Evolutionary conservation across 2,797 vertebrate species (phyloP), one percentile per base, ranked within the genome.

Genomic region (Phalanger gymnotis): DNA sequence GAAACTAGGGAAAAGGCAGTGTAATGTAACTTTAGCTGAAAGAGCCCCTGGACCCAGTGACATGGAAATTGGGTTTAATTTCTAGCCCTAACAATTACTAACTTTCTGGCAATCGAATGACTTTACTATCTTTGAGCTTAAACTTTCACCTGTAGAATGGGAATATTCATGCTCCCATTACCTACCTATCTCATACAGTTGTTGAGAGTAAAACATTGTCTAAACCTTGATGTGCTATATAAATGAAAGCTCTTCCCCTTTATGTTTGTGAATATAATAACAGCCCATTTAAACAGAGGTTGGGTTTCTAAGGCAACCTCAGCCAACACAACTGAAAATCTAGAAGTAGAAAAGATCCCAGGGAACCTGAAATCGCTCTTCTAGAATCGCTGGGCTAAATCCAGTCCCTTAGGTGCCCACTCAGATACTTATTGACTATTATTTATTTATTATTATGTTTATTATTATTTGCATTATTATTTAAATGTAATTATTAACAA

Each of bases 41-140:
- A 81, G 40, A 27, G 22, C 22, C 73, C 40, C 22, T 81, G 40
- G 40, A 81, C 19, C 34, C 25, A 31, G 40, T 27, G 22, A 51
- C 73, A 11, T 52, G 92, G 73, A 94, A 81, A 92, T 96, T 52
- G 31, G 57, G 30, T 52, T 40, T 51, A 22, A 16, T 30, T 61
- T 54, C 25, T 96, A 28, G 90, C 58, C 91, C 92, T 34, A 57
- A 93, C 56, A 28, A 93, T 96, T 94, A n/a, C 13, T 91, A n/a
- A 34, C 57, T n/a, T 1, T 30, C 34, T 5, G 27, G 53, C 51
- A 11, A 58, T 25, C n/a, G 54, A 53, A 6, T 57, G 53, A 87
- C 7, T 34, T 95, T 28, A 34, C 27, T 90, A 56, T 91, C 57
- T 55, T 57, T 73, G 51, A 94, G 30, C 9, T 30, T 54, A 89